Percentiles rank a stretch among this genome's conserved stretches.
These are phyloP conservation scores for Seriola dumerili DNA, from an alignment of 2,113 vertebrate genomes.

Conservation along the genomic window DNA sequence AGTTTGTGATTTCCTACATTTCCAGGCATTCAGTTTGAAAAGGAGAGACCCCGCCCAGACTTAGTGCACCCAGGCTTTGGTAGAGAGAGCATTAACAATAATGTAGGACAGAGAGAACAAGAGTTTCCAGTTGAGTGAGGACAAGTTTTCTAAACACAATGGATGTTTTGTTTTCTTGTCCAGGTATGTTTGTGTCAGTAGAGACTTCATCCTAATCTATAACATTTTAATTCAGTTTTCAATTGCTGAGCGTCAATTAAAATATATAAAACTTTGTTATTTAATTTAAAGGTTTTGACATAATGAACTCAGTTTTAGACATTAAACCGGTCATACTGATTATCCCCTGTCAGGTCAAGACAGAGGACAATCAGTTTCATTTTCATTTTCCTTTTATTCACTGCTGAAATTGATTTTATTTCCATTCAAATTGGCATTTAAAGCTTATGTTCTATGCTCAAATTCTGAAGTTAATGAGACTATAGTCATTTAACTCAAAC, in stretches of 20 bases:
- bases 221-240: neutral
- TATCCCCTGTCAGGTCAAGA: neutral
- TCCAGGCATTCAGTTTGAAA: neutral
- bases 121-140: conserved; percentile 32
- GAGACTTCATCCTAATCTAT: neutral
- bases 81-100: neutral
- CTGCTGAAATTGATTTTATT: neutral
- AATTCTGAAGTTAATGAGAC: neutral
- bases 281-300: neutral
- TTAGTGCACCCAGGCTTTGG: neutral
- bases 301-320: neutral
- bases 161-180: neutral
- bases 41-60: neutral
- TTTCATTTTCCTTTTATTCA: neutral
- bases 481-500: neutral
- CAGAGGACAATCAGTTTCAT: neutral
- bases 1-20: neutral
- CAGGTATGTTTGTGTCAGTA: neutral
- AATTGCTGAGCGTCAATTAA: neutral
- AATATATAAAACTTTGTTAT: neutral
- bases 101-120: neutral
- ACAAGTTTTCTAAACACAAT: neutral
- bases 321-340: neutral
- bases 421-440: neutral
- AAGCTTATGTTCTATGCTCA: neutral